A percentile compares a stretch with the other conserved stretches of the same genome.
Evolutionary conservation across 2,113 vertebrate species (phyloP).

Genomic region (Prunella himalayana): DNA sequence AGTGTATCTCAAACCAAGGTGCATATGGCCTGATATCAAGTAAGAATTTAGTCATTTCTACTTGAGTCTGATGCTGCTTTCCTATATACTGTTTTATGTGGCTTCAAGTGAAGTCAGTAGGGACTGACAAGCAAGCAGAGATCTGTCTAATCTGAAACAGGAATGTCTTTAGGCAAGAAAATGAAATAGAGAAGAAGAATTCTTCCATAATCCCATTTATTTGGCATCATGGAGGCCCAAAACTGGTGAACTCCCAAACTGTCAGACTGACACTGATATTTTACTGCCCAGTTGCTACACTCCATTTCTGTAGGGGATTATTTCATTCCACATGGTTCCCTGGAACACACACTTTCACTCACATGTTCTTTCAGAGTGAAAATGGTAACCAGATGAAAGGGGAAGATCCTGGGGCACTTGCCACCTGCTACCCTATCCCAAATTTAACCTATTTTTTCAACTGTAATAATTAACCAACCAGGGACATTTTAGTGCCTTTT

Average conservation of each 20-base stretch:
- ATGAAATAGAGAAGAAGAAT: background rate
- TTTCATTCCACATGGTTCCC: background rate
- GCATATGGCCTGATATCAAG: background rate
- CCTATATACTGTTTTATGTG: background rate
- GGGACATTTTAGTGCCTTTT: background rate
- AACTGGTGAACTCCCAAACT: background rate
- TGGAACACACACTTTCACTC: background rate
- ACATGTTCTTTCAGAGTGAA: background rate
- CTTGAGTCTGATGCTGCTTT: background rate
- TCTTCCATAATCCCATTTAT: background rate
- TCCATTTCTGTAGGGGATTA: background rate
- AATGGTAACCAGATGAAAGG: background rate
- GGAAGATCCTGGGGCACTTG: background rate
- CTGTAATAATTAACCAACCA: background rate
- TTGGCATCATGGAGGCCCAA: background rate
- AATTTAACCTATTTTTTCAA: background rate
- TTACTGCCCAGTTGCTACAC: background rate
- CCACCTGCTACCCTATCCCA: background rate
- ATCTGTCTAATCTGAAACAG: background rate
- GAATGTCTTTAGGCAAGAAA: background rate
- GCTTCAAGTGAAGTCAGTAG: background rate
- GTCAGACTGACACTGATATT: background rate
- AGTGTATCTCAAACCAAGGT: background rate
- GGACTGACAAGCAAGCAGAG: background rate
- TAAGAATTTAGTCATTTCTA: background rate